Conservation (phyloP, 2,797 vertebrate species). For the Macrochelys suwanniensis region DNA sequence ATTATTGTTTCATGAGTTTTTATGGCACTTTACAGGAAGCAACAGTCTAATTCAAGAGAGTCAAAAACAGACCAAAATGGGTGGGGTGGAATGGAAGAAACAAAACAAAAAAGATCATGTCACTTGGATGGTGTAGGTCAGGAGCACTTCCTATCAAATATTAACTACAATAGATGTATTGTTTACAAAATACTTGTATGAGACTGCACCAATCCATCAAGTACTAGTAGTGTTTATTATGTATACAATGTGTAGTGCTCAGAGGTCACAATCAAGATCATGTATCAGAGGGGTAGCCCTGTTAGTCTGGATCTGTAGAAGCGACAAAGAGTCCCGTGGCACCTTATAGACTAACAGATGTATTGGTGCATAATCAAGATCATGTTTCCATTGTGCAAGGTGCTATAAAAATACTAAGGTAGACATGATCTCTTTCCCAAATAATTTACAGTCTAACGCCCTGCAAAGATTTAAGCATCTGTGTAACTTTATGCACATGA, state of each 20-base stretch:
- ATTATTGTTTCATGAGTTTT: not conserved
- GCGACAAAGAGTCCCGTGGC: too few species aligned
- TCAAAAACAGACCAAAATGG: not conserved
- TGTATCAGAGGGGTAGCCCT: too few species aligned
- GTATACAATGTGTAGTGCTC: not conserved
- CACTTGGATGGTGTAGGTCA: not conserved
- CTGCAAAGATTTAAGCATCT: not conserved
- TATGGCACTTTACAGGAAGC: not conserved
- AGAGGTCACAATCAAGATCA: too few species aligned
- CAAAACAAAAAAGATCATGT: not conserved
- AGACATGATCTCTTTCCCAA: not conserved
- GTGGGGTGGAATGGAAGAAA: not conserved
- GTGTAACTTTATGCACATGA: not conserved
- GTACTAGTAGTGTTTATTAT: not conserved
- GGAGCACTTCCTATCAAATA: rapidly evolving
- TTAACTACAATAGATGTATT: not conserved
- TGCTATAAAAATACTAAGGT: not conserved
- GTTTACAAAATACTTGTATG: not conserved
- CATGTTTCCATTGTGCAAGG: not conserved
- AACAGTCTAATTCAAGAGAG: not conserved
- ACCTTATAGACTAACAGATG: too few species aligned
- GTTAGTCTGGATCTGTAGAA: too few species aligned
- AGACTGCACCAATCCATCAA: not conserved
- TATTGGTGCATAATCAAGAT: not conserved
- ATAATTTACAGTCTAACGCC: not conserved